A percentile compares a stretch with the other conserved stretches of the same genome.
Evolutionary conservation across 92 coral and sea anemone genomes (phyloP).

Genomic region (Epizoanthus stellaris): DNA sequence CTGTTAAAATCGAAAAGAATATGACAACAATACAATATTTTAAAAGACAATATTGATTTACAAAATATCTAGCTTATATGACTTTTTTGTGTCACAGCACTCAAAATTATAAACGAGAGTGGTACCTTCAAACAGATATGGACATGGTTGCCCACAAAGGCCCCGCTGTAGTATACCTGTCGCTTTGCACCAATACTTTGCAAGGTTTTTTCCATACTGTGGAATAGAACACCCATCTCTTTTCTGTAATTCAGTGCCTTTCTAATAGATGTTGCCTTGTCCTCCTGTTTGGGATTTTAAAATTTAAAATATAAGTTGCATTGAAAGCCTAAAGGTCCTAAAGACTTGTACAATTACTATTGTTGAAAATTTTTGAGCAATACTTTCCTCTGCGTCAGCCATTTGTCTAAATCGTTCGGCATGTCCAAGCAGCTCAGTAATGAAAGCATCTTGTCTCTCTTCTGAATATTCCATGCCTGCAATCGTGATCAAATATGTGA

Average conservation of each 20-base stretch:
- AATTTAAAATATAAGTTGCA: not conserved
- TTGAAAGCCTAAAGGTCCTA: not conserved
- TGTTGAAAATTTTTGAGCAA: not conserved
- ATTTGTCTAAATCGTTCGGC: not conserved
- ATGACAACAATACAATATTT: not conserved
- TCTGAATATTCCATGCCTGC: not conserved
- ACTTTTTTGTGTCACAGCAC: not conserved
- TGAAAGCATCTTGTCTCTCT: not conserved
- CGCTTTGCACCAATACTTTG: slow-evolving; percentile 7
- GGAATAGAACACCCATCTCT: not conserved
- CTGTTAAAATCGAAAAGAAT: too few relatives aligned
- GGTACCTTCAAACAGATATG: slow-evolving; percentile 24
- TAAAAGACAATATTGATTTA: not conserved
- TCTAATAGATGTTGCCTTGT: not conserved
- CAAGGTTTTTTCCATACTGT: not conserved
- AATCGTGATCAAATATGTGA: slow-evolving; percentile 6
- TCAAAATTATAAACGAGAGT: not conserved
- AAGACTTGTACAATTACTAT: not conserved
- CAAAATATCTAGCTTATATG: not conserved
- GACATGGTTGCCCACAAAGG: slow-evolving; percentile 42
- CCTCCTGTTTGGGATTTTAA: not conserved
- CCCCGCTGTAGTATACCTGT: slow-evolving; percentile 26
- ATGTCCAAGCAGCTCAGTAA: slow-evolving; percentile 3
- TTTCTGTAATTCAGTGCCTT: not conserved
- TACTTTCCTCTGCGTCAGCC: slow-evolving; percentile 7